Evolutionary conservation across 2,888 invertebrate genomes (phyloP).

Genomic region (Drosophila leonis): DNA sequence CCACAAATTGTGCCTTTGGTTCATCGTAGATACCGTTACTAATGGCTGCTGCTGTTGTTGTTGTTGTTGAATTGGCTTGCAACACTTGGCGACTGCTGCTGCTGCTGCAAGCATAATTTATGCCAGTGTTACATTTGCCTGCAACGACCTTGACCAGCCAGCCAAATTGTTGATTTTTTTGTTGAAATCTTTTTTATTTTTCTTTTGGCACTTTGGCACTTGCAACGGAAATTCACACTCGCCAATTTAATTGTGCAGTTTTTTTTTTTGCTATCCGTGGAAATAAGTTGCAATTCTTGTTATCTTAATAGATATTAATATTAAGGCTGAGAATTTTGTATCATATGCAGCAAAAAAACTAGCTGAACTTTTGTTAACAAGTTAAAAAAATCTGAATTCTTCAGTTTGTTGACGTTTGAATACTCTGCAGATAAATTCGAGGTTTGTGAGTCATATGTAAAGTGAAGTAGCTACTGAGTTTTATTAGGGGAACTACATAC

Average conservation of each 20-base stretch:
- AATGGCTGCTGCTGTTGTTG: slow-evolving; percentile 34
- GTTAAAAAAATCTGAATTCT: not conserved
- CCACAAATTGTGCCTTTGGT: slow-evolving; percentile 54
- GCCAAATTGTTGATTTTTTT: slow-evolving; percentile 51
- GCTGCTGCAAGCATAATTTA: slow-evolving; percentile 69
- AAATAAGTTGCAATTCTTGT: slow-evolving; percentile 58
- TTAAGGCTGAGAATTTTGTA: slow-evolving; percentile 40
- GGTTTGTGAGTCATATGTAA: too few relatives aligned
- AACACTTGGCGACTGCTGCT: slow-evolving; percentile 37
- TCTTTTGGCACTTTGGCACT: slow-evolving; percentile 33
- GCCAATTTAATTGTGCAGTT: slow-evolving; percentile 65
- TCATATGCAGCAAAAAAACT: slow-evolving; percentile 17
- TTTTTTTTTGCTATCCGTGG: slow-evolving; percentile 31
- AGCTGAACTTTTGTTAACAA: slow-evolving; percentile 25
- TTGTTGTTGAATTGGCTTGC: slow-evolving; percentile 39
- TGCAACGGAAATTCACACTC: slow-evolving; percentile 78
- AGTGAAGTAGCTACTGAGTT: too few relatives aligned
- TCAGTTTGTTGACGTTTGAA: not conserved
- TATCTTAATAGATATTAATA: slow-evolving; percentile 36
- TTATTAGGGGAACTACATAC: too few relatives aligned
- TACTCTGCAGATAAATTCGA: not conserved
- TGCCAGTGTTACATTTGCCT: slow-evolving; percentile 76
- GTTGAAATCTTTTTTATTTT: slow-evolving; percentile 1
- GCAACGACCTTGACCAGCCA: slow-evolving; percentile 73
- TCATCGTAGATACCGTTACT: slow-evolving; percentile 56